Evolutionary conservation across 2,888 invertebrate genomes (phyloP), one percentile per base, ranked within the genome.

Genomic region (Petrolisthes manimaculis): DNA sequence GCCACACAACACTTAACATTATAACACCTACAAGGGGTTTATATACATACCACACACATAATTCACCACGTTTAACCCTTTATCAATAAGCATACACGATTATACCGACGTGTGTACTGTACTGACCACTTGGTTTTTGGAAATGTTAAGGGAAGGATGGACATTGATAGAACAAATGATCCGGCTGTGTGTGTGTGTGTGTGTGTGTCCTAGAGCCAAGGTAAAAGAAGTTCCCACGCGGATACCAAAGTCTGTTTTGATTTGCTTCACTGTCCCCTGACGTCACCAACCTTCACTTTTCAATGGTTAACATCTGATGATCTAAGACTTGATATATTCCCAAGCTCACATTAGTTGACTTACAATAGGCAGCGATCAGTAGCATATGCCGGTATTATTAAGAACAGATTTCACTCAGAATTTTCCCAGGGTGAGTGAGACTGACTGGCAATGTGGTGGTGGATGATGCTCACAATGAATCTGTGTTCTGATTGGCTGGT

Each of bases 401-500:
- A 77, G 37, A 14, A 69, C 67, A 83, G 67, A 79, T 86, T 86
- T 84, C 82, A 53, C 81, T 53, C 55, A 75, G 53, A 55, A 74
- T 75, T 87, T 83, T 87, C 83, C 83, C 83, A 79, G 77, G 78
- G 67, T 79, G 77, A 69, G 67, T 79, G 77, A 79, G 83, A 75
- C 54, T 37, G 37, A 37, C 53, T 83, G 77, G 83, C 87, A 71
- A 55, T 77, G 71, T 24, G 54, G 53, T 37, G 37, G 37, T 37
- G 37, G 37, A 37, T 37, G 37, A 9, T 5, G 71, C 61, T 61
- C 80, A 79, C 88, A 84, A 84, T 84, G 80, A 88, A 84, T 24
- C 80, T n/a, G 80, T 37, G 74, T 75, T 84, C 88, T 88, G 61
- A 80, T 88, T 88, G 88, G 88, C 51, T 37, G 88, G 14, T 5